phyloP scores from a whole-genome alignment of 2,797 vertebrate species.

The Hylomyscus alleni region DNA sequence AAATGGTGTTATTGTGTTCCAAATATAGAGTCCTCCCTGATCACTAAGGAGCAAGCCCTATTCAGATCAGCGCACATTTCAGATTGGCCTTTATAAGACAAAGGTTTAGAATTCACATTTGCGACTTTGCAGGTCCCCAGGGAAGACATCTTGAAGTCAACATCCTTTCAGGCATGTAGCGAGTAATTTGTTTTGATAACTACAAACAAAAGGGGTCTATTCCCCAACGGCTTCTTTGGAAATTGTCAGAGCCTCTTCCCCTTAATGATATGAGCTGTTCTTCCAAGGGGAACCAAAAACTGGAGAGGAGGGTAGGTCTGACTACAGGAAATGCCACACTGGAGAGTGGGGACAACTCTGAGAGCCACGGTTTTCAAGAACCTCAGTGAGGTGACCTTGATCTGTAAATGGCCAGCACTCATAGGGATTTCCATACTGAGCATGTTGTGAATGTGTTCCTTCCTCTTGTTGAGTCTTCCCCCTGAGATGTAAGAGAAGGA shows the following conservation, averaged over 20 bases:
- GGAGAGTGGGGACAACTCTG: background rate
- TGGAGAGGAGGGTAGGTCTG: too few species aligned
- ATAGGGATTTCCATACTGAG: background rate
- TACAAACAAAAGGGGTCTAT: slow-evolving; percentile 72
- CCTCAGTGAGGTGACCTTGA: background rate
- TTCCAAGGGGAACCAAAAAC: background rate
- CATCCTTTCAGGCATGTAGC: slow-evolving; percentile 64
- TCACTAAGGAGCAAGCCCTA: background rate
- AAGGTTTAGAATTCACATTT: slow-evolving; percentile 54
- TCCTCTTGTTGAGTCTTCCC: background rate
- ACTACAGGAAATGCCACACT: rapidly evolving
- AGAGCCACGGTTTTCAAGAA: background rate
- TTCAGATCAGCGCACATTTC: background rate
- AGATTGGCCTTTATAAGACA: slow-evolving; percentile 54
- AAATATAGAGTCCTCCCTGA: background rate
- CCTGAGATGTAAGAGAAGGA: background rate
- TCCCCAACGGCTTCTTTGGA: slow-evolving; percentile 43
- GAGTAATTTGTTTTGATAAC: slow-evolving; percentile 80
- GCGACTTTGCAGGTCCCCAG: background rate
- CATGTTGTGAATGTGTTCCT: background rate
- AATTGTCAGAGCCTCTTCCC: slow-evolving; percentile 59
- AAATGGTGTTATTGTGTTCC: slow-evolving; percentile 26
- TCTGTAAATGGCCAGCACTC: too few species aligned
- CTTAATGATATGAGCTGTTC: slow-evolving; percentile 7
- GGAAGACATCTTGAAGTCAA: slow-evolving; percentile 29